These are phyloP conservation scores for Macrophya alboannulata DNA, from an alignment of 2,888 invertebrate genomes.

Conservation along the genomic window DNA sequence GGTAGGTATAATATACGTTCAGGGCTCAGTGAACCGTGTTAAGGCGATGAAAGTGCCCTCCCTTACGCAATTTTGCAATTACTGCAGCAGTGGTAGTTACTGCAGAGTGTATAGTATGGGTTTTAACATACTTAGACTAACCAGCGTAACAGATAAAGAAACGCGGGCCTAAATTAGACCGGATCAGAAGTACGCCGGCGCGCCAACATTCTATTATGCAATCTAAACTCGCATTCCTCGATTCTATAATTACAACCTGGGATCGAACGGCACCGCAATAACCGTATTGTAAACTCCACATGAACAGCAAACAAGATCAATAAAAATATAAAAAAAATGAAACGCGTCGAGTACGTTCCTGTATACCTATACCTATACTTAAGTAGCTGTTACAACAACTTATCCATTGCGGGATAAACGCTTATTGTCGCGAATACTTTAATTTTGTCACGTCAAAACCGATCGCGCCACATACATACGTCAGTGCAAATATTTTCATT, in stretches of 20 bases:
- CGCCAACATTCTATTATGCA: slow-evolving; percentile 20
- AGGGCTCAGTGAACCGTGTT: slow-evolving; percentile 6
- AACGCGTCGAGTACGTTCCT: background rate
- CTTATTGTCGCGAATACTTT: background rate
- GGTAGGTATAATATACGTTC: background rate
- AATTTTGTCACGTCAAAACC: background rate
- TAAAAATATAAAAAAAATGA: background rate
- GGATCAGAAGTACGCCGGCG: background rate
- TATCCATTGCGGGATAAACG: background rate
- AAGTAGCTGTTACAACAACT: too few relatives aligned
- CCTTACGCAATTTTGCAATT: slow-evolving; percentile 41
- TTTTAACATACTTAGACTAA: slow-evolving; percentile 15
- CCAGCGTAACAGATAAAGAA: slow-evolving; percentile 29
- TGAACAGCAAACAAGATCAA: background rate
- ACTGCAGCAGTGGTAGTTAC: background rate
- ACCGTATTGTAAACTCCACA: slow-evolving; percentile 22
- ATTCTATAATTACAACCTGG: slow-evolving; percentile 35
- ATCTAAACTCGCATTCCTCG: slow-evolving; percentile 36
- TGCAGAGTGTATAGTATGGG: slow-evolving; percentile 1
- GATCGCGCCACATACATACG: background rate
- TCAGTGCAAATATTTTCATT: slow-evolving; percentile 19
- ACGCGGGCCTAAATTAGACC: slow-evolving; percentile 37
- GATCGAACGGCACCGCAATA: slow-evolving; percentile 29
- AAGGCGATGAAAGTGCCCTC: slow-evolving; percentile 31
- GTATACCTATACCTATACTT: background rate